These are phyloP conservation scores for Gracilinanus agilis DNA, from an alignment of 2,113 vertebrate genomes.

Conservation along the genomic window DNA sequence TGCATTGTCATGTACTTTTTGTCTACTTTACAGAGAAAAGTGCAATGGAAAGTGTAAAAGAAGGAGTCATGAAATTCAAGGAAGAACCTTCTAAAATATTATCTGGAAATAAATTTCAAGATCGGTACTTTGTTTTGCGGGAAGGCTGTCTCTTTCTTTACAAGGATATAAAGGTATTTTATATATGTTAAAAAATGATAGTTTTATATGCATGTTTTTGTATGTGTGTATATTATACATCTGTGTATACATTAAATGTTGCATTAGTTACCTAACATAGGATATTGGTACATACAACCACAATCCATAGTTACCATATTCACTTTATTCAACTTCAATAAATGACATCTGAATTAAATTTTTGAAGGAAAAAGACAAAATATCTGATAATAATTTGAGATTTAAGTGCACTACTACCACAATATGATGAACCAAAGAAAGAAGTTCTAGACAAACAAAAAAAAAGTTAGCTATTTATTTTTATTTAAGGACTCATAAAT, in stretches of 20 bases:
- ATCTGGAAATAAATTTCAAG: slow-evolving; percentile 96
- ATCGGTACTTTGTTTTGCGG: slow-evolving; percentile 90
- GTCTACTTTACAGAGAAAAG: slow-evolving; percentile 79
- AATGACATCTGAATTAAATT: neutral
- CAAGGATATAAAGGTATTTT: slow-evolving; percentile 93
- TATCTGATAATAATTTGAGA: neutral
- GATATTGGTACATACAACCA: neutral
- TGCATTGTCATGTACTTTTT: slow-evolving; percentile 1
- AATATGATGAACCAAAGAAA: neutral
- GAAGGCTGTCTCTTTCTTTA: slow-evolving; percentile 92
- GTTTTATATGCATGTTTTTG: neutral
- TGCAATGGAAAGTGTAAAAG: slow-evolving; percentile 82
- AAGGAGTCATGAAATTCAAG: slow-evolving; percentile 91
- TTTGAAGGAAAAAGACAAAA: neutral
- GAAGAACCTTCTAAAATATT: slow-evolving; percentile 95
- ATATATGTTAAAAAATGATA: neutral
- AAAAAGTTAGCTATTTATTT: neutral
- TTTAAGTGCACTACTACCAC: neutral
- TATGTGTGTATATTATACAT: neutral
- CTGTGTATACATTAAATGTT: neutral
- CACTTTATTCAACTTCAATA: neutral
- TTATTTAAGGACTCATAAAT: neutral
- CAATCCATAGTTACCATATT: neutral
- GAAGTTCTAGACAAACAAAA: neutral
- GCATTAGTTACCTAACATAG: neutral